Evolutionary conservation across 2,797 vertebrate genomes (phyloP).

Genomic region (Sebastiscus albofasciatus): DNA sequence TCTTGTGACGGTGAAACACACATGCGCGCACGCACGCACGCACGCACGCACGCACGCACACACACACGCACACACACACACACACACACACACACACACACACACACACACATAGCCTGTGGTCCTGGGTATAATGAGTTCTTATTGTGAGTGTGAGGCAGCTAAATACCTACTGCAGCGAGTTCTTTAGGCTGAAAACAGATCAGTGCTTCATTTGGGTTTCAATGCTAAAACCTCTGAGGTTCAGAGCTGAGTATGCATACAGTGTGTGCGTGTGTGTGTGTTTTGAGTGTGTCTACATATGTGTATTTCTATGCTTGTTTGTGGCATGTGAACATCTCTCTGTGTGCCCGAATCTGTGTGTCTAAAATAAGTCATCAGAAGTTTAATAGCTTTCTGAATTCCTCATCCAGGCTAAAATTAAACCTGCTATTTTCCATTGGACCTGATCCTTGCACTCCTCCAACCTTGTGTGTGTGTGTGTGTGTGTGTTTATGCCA

Average conservation of each 20-base stretch:
- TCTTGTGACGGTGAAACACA: constrained; percentile 39
- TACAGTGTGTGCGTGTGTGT: background rate
- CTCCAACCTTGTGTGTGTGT: background rate
- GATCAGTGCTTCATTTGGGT: constrained; percentile 55
- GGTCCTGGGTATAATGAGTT: constrained; percentile 64
- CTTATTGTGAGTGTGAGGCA: constrained; percentile 45
- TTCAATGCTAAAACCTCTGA: constrained; percentile 32
- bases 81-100: constrained; percentile 8
- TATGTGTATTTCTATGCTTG: background rate
- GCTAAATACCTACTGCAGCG: constrained; percentile 54
- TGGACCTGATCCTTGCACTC: constrained; percentile 9
- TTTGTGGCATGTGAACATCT: background rate
- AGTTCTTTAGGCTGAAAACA: constrained; percentile 57
- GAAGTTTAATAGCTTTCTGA: constrained; percentile 40
- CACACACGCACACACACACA: constrained; percentile 11
- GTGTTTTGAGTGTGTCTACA: background rate
- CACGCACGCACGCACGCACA: background rate
- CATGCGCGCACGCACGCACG: background rate
- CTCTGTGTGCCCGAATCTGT: background rate
- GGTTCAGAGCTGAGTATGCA: background rate
- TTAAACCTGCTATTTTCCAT: constrained; percentile 44
- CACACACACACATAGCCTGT: constrained; percentile 41
- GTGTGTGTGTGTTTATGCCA: constrained; percentile 24
- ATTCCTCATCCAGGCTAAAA: constrained; percentile 31
- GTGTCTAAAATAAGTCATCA: constrained; percentile 39